Evolutionary conservation across 2,888 invertebrate species (phyloP), one percentile per base, ranked within the genome.

Genomic region (Synanthedon andrenaeformis): DNA sequence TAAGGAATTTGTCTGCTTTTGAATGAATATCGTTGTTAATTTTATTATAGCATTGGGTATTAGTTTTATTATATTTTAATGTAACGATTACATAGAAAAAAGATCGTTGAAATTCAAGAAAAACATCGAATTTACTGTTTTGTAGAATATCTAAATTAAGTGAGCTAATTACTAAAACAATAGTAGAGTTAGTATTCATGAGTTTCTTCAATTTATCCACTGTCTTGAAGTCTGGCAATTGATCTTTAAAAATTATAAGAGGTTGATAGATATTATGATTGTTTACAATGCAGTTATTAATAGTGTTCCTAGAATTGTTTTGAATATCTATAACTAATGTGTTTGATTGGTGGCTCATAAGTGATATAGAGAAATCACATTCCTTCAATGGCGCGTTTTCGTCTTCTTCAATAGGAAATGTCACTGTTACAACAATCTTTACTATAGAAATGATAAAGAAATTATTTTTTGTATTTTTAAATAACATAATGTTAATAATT

Each of bases 11-110:
- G 52, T 78, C 63, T 11, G 70, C 58, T 3, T 54, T 14, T 4
- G 41, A 41, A 28, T 62, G 60, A 11, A 62, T 59, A 3, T 59
- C 54, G 50, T 50, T 12, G 45, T 54, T 55, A 42, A 76, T 64
- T 5, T 48, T 56, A 8, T 67, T 35, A 10, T 6, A 35, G 35
- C 35, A 67, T 50, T 70, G 56, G 1, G 59, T 56, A 60, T 76
- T 76, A 54, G 51, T 56, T 35, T 59, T 69, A 11, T 53, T 53
- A 49, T 57, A 57, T 2, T 49, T 17, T 23, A 56, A 61, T 41
- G 70, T 68, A 12, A 71, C 54, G 8, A 72, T 57, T 28, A 79
- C 54, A 51, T 69, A 66, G 0, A 74, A 11, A 3, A 63, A 35
- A n/a, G 71, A 70, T 62, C 67, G 67, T 52, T 65, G 59, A 2